Evolutionary conservation across 2,113 vertebrate species (phyloP).

Genomic region (Serilophus lunatus): DNA sequence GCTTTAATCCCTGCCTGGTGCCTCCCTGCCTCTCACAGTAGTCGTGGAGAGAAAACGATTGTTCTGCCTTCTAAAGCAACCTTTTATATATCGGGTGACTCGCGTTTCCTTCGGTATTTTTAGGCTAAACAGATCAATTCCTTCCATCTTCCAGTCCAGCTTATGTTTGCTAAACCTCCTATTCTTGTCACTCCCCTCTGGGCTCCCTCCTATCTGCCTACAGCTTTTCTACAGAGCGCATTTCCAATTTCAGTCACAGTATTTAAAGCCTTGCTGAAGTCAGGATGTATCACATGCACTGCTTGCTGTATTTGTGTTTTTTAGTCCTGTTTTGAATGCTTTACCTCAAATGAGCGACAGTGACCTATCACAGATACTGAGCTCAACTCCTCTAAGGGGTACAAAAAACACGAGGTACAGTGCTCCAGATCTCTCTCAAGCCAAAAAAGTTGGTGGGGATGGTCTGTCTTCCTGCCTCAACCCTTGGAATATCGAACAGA

Average conservation of each 20-base stretch:
- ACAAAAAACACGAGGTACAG: not conserved
- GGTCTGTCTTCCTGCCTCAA: not conserved
- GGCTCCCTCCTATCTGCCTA: not conserved
- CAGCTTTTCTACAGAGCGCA: not conserved
- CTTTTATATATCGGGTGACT: not conserved
- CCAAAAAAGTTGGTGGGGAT: not conserved
- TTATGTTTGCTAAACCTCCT: not conserved
- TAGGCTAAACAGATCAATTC: slow-evolving; percentile 29
- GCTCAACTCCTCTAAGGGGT: not conserved
- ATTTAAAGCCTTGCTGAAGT: not conserved
- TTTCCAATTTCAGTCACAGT: not conserved
- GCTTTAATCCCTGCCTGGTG: not conserved
- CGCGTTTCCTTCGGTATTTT: not conserved
- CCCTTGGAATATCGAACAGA: not conserved
- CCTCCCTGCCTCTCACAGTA: not conserved
- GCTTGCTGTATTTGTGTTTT: not conserved
- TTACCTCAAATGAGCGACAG: not conserved
- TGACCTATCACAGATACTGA: not conserved
- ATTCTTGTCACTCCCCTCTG: not conserved
- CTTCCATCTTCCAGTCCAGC: not conserved
- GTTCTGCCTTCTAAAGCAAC: not conserved
- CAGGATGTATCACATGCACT: not conserved
- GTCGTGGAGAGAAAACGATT: accelerated
- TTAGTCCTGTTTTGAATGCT: not conserved
- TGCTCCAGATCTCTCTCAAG: not conserved